Evolutionary conservation across 2,797 vertebrate species (phyloP).

Genomic region (Todus mexicanus): DNA sequence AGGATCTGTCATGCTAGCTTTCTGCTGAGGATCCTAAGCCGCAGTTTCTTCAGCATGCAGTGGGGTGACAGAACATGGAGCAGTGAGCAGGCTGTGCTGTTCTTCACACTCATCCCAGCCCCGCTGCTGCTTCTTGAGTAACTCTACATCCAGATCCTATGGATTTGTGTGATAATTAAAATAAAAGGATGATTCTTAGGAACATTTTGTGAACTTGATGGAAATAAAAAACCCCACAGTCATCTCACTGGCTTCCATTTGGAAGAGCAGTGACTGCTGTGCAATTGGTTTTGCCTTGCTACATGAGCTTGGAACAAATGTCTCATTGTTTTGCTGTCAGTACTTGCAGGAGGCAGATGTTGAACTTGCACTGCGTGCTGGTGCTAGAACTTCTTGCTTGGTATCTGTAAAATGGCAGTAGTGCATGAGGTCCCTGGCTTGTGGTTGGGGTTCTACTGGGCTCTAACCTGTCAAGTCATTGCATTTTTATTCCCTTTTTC

Average conservation of each 20-base stretch:
- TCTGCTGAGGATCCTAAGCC: neutral
- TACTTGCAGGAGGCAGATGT: neutral
- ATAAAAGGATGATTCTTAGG: neutral
- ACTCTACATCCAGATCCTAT: neutral
- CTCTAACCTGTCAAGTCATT: neutral
- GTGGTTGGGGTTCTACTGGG: neutral
- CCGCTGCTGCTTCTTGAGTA: neutral
- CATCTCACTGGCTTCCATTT: neutral
- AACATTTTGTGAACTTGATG: neutral
- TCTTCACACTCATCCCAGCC: neutral
- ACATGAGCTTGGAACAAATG: neutral
- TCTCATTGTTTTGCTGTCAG: neutral
- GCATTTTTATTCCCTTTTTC: neutral
- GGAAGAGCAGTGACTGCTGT: neutral
- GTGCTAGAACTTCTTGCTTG: neutral
- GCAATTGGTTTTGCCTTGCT: constrained; percentile 18
- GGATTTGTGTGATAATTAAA: neutral
- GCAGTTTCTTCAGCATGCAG: accelerated
- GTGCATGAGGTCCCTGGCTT: neutral
- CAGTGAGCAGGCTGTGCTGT: neutral
- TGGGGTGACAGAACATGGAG: neutral
- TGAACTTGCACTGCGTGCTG: neutral
- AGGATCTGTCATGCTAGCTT: neutral
- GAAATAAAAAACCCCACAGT: neutral
- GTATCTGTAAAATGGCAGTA: neutral